phyloP scores from a whole-genome alignment of 2,888 invertebrate species.

The Protonemura montana region DNA sequence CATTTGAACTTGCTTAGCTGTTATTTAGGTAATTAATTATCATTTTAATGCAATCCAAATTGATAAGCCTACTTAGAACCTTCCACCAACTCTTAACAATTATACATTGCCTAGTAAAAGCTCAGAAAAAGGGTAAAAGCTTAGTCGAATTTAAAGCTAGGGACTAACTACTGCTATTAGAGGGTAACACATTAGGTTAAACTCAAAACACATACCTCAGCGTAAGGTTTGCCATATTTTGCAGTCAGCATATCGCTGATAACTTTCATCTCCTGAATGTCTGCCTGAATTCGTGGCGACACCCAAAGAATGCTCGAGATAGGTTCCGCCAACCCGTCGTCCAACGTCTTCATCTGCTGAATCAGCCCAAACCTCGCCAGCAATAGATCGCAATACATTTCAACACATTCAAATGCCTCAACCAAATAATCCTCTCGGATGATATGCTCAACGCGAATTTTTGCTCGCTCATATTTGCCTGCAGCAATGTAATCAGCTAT shows the following conservation, averaged over 20 bases:
- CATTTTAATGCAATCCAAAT: too few species aligned
- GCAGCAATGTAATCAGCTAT: constrained; percentile 94
- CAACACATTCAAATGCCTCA: constrained; percentile 98
- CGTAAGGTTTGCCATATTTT: constrained; percentile 95
- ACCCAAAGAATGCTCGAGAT: constrained; percentile 98
- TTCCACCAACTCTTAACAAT: too few species aligned
- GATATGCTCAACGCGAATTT: constrained; percentile 97
- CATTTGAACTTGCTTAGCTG: too few species aligned
- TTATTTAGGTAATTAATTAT: too few species aligned
- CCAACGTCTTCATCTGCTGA: constrained; percentile 92
- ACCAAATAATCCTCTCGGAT: constrained; percentile 99
- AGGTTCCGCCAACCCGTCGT: constrained; percentile 94
- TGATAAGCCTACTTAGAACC: too few species aligned
- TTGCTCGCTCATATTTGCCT: constrained; percentile 87
- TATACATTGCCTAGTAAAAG: too few species aligned
- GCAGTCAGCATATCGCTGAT: constrained; percentile 87
- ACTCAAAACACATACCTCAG: constrained; percentile 63
- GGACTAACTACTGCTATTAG: too few species aligned
- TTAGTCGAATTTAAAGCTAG: too few species aligned
- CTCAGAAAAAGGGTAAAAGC: too few species aligned
- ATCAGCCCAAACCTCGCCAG: constrained; percentile 95
- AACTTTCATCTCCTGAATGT: constrained; percentile 77
- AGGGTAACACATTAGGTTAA: too few species aligned
- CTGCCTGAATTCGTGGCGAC: constrained; percentile 88
- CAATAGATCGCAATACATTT: constrained; percentile 98